phyloP scores from a whole-genome alignment of 2,888 invertebrate species.

The Sycophila texana region DNA sequence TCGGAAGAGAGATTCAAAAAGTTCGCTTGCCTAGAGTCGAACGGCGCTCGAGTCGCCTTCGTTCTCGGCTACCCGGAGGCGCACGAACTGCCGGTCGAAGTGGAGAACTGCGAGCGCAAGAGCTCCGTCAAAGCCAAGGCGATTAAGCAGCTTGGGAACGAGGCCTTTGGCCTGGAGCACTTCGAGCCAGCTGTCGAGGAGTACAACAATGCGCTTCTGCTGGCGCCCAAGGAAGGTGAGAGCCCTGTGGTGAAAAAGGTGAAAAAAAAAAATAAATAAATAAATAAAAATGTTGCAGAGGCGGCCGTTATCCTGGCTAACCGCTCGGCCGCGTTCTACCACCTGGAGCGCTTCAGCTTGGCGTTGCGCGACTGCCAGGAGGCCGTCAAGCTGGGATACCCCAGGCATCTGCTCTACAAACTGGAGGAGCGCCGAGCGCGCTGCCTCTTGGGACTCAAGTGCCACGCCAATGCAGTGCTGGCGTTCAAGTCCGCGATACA shows the following conservation, averaged over 20 bases:
- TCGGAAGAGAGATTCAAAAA: constrained; percentile 80
- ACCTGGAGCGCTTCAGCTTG: constrained; percentile 82
- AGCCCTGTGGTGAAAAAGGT: too few relatives aligned
- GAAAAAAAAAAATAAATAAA: too few relatives aligned
- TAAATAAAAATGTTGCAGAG: too few relatives aligned
- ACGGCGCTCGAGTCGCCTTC: constrained; percentile 82
- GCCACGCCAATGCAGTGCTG: constrained; percentile 80
- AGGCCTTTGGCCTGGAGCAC: constrained; percentile 83
- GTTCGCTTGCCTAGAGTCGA: constrained; percentile 80
- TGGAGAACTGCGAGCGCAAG: constrained; percentile 78
- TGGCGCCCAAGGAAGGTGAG: constrained; percentile 83
- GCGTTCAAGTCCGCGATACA: constrained; percentile 84
- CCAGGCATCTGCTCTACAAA: constrained; percentile 85
- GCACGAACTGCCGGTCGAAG: constrained; percentile 76
- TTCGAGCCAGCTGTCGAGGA: constrained; percentile 82
- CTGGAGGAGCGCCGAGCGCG: constrained; percentile 85
- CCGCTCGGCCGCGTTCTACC: constrained; percentile 87
- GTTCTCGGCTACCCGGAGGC: constrained; percentile 77
- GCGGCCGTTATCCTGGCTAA: constrained; percentile 86
- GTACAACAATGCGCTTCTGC: constrained; percentile 83
- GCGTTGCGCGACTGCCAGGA: constrained; percentile 85
- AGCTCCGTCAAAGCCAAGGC: constrained; percentile 79
- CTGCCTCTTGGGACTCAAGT: constrained; percentile 83
- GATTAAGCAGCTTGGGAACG: constrained; percentile 83
- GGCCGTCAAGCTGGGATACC: constrained; percentile 82